Evolutionary conservation across 2,797 vertebrate genomes (phyloP), one percentile per base, ranked within the genome.

Genomic region (Urocyon cinereoargenteus): DNA sequence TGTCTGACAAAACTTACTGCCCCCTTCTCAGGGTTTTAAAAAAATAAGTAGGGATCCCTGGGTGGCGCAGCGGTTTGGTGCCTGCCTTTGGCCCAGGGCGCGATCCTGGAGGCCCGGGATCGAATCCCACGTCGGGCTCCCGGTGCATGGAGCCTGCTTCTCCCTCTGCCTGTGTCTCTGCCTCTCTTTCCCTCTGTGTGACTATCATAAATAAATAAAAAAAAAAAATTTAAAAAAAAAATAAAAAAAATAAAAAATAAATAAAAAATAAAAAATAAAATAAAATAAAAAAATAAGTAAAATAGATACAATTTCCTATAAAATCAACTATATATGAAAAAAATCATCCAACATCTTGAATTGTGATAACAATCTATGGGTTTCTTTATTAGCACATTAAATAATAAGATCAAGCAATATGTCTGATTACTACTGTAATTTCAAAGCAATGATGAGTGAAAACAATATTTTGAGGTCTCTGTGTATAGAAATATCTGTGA

Each of bases 361-460:
- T 72, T 57, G 40, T 64, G 40, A 49, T 62, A 36, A 73, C 21
- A 70, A 92, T 82, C 66, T 62, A 7, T 89, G 24, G 66, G 34
- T 6, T 91, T 93, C 61, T 78, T 95, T 96, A 64, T 75, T 34
- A 94, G 53, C 61, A 81, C 55, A 88, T 51, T 59, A 82, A 82
- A 59, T 40, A 75, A 81, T 21, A 95, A 86, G 31, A 75, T 61
- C 34, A 53, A 88, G 86, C n/a, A 68, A 59, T 19, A 77, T 22
- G 28, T 75, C 22, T 59, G 68, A 77, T 59, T 40, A 86, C 72
- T 18, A 70, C 34, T 55, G 13, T 91, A n/a, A 68, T 66, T 85
- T 94, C 92, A 90, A 81, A 96, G 49, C 49, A 53, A 57, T 12
- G 22, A 68, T 26, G 78, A 91, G 26, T 81, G 36, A 82, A 92